Percentiles rank a stretch among this genome's conserved stretches.
phyloP scores from a whole-genome alignment of 1,140 invertebrate genomes.

The Drosophila suzukii region DNA sequence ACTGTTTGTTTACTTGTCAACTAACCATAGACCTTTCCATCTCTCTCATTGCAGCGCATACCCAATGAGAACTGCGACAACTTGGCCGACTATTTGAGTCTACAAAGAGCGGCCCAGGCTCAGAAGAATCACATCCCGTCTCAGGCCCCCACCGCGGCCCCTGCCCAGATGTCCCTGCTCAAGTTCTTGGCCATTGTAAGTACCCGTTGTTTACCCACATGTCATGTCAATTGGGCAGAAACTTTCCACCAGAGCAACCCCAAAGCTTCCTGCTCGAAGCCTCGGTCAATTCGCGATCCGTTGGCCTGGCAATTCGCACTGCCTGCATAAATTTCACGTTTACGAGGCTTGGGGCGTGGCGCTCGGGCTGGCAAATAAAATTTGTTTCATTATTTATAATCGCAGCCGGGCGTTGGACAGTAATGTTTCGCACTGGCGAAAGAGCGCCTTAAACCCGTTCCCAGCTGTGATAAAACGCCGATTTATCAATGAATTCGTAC shows the following conservation, averaged over 20 bases:
- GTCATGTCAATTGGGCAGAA: constrained; percentile 25
- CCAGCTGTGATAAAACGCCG: constrained; percentile 1
- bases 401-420: constrained; percentile 17
- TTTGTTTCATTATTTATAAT: constrained; percentile 73
- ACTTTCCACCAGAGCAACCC: constrained; percentile 13
- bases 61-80: constrained; percentile 73
- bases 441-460: constrained; percentile 5
- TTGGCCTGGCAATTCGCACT: constrained; percentile 50
- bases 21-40: constrained; percentile 17
- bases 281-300: constrained; percentile 64
- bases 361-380: constrained; percentile 48
- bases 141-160: constrained; percentile 53
- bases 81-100: constrained; percentile 76
- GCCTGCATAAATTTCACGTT: constrained; percentile 75
- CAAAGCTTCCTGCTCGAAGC: constrained; percentile 60
- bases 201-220: constrained; percentile 53
- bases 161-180: constrained; percentile 86
- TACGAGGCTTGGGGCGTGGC: constrained; percentile 46
- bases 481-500: constrained; percentile 22
- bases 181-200: constrained; percentile 88
- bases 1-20: neutral
- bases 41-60: constrained; percentile 57
- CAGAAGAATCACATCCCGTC: constrained; percentile 40
- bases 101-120: constrained; percentile 64
- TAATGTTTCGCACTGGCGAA: constrained; percentile 24